Conservation (phyloP, 2,113 vertebrate genomes). For the Pachypanchax playfairii region DNA sequence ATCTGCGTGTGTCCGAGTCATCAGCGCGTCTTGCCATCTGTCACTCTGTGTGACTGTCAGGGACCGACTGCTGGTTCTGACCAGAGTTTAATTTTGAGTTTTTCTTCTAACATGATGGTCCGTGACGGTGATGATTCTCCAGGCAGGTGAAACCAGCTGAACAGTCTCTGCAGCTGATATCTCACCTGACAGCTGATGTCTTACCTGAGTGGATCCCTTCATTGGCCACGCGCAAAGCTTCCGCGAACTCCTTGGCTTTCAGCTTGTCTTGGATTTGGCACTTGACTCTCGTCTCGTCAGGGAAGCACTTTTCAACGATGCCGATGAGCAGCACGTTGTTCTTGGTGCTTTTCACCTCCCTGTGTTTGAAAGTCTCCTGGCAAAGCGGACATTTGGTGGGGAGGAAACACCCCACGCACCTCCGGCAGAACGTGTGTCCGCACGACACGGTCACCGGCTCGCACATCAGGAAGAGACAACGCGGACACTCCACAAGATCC, state of each 20-base stretch:
- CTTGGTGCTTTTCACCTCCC: conserved; percentile 58
- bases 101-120: background rate
- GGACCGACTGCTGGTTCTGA: background rate
- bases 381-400: conserved; percentile 80
- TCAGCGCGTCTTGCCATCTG: background rate
- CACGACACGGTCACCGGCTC: conserved; percentile 86
- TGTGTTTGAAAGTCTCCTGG: conserved; percentile 73
- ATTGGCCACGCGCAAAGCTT: conserved; percentile 78
- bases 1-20: background rate
- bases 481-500: conserved; percentile 84
- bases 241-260: conserved; percentile 67
- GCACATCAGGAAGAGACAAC: conserved; percentile 81
- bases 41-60: conserved; percentile 7
- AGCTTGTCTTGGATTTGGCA: conserved; percentile 73
- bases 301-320: conserved; percentile 83
- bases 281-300: conserved; percentile 64
- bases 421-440: conserved; percentile 86
- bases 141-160: too few species aligned
- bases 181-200: too few species aligned
- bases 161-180: too few species aligned
- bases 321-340: conserved; percentile 83
- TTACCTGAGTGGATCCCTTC: conserved; percentile 81
- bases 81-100: background rate
- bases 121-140: too few species aligned
- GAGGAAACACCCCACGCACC: conserved; percentile 75